Percentiles rank a stretch among this genome's conserved stretches.
Conservation (phyloP, 2,888 invertebrate species). For the Onthophagus sagittarius region DNA sequence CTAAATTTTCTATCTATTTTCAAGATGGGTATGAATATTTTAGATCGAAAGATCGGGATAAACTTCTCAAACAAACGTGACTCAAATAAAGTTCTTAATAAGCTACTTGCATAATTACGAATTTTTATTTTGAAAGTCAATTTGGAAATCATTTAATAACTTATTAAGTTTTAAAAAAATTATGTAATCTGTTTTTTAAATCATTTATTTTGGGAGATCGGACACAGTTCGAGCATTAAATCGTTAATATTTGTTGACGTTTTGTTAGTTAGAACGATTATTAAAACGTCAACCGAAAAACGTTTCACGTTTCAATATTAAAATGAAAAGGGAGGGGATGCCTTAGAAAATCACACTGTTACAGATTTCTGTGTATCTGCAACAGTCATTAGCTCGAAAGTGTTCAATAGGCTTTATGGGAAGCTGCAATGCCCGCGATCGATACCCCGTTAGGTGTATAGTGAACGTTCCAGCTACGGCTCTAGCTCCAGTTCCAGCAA, state of each 20-base stretch:
- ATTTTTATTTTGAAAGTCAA: too few relatives aligned
- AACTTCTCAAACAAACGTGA: too few relatives aligned
- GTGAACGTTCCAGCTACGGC: conserved; percentile 16
- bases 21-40: too few relatives aligned
- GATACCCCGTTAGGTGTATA: conserved; percentile 28
- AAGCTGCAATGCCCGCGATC: conserved; percentile 24
- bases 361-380: conserved; percentile 16
- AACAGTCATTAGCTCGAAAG: conserved; percentile 29
- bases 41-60: too few relatives aligned
- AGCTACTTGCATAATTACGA: too few relatives aligned
- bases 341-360: not conserved
- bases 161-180: too few relatives aligned
- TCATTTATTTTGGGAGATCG: too few relatives aligned
- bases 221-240: not conserved
- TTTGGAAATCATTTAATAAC: too few relatives aligned
- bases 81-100: too few relatives aligned
- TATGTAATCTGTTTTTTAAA: too few relatives aligned
- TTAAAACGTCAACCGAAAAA: not conserved
- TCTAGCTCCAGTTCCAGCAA: conserved; percentile 15
- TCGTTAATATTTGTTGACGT: not conserved
- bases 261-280: not conserved
- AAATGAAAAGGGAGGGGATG: not conserved
- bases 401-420: conserved; percentile 27
- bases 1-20: too few relatives aligned
- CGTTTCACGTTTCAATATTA: not conserved